Percentiles rank a stretch among this genome's conserved stretches.
Evolutionary conservation across 2,113 vertebrate genomes (phyloP).

Genomic region (Dipodomys merriami): DNA sequence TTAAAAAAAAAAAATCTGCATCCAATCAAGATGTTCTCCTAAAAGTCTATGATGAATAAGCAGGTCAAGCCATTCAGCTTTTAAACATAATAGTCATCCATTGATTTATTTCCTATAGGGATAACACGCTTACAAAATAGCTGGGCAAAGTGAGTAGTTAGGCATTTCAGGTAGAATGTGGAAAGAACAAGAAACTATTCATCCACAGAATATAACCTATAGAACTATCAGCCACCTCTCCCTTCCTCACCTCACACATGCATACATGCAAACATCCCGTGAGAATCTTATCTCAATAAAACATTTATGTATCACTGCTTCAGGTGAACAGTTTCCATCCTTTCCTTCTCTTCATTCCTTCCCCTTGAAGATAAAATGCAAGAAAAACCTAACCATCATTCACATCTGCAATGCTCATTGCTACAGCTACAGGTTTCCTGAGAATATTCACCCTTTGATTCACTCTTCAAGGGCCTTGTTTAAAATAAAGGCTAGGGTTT

Average conservation of each 20-base stretch:
- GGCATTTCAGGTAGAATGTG: neutral
- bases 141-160: neutral
- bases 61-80: neutral
- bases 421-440: too few relatives aligned
- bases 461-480: neutral
- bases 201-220: neutral
- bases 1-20: neutral
- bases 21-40: neutral
- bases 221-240: neutral
- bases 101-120: neutral
- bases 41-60: neutral
- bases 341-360: neutral
- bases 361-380: neutral
- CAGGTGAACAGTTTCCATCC: neutral
- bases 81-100: neutral
- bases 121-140: neutral
- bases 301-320: neutral
- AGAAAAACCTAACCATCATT: neutral
- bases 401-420: neutral
- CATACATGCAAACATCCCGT: too few relatives aligned
- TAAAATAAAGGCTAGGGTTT: conserved; percentile 31
- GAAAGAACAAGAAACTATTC: neutral
- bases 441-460: neutral
- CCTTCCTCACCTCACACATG: neutral
- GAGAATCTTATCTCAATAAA: neutral